phyloP scores from a whole-genome alignment of 2,113 vertebrate species.

The Canis aureus region DNA sequence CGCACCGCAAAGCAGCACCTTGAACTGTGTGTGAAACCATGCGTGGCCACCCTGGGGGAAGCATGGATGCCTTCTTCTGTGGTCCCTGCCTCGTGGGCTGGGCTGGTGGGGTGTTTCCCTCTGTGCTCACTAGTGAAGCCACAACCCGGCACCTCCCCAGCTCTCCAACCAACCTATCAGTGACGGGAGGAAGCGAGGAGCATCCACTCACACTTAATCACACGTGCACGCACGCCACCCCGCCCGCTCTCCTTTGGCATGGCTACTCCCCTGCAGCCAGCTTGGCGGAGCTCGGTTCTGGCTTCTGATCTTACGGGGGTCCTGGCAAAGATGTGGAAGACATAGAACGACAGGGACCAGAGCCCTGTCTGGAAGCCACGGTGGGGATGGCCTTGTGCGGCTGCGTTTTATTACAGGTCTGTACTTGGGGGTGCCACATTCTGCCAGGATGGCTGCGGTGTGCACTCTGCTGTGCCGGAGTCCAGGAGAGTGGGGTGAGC shows the following conservation, averaged over 20 bases:
- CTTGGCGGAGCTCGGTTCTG: rapidly evolving
- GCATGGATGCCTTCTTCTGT: rapidly evolving
- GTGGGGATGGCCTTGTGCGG: rapidly evolving
- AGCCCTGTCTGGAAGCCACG: background rate
- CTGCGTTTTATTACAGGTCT: background rate
- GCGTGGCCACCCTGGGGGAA: rapidly evolving
- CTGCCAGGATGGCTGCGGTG: background rate
- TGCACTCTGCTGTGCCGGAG: background rate
- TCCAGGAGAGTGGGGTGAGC: background rate
- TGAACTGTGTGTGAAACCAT: rapidly evolving
- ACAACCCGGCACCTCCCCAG: background rate
- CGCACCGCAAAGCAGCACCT: background rate
- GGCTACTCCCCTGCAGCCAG: rapidly evolving
- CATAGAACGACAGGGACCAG: background rate
- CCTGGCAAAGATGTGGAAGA: background rate
- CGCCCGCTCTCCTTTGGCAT: rapidly evolving
- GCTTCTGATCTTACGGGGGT: background rate
- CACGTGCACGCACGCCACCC: rapidly evolving
- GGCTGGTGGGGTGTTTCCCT: rapidly evolving
- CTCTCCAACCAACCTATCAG: background rate
- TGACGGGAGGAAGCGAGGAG: background rate
- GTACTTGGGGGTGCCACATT: background rate
- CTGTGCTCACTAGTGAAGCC: background rate
- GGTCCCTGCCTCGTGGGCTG: rapidly evolving
- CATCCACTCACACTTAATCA: rapidly evolving